Percentiles rank a stretch among this genome's conserved stretches.
phyloP scores from a whole-genome alignment of 2,888 invertebrate genomes.

The Cheilosia soror region DNA sequence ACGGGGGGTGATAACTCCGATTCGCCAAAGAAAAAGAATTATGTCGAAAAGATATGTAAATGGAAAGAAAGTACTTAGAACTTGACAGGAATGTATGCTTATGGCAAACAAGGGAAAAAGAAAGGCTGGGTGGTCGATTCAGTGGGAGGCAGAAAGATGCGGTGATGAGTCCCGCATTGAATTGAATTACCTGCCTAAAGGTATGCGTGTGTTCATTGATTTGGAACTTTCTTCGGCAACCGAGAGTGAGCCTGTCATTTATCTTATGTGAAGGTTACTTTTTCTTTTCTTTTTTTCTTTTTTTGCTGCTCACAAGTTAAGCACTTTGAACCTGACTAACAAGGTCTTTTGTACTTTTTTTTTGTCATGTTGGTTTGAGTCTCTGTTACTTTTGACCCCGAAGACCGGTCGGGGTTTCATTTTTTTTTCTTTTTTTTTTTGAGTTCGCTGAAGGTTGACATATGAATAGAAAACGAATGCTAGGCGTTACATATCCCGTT shows the following conservation, averaged over 20 bases:
- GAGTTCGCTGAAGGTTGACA: constrained; percentile 39
- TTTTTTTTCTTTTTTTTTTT: constrained; percentile 27
- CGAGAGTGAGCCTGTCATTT: constrained; percentile 25
- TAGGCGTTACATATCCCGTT: constrained; percentile 49
- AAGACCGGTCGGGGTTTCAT: constrained; percentile 7
- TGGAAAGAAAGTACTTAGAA: constrained; percentile 56
- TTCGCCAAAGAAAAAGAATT: constrained; percentile 27
- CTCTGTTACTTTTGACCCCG: constrained; percentile 64
- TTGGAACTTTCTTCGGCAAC: constrained; percentile 45
- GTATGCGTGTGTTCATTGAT: constrained; percentile 57
- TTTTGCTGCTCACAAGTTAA: constrained; percentile 52
- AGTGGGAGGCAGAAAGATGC: too few species aligned
- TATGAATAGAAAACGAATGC: constrained; percentile 54
- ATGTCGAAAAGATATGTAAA: constrained; percentile 18
- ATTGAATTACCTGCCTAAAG: constrained; percentile 72
- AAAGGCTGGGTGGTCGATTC: background rate
- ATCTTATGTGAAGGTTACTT: constrained; percentile 18
- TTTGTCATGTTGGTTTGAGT: constrained; percentile 22
- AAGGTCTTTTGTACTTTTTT: constrained; percentile 48
- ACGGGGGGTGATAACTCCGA: background rate
- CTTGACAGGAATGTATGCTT: constrained; percentile 16
- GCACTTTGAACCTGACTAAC: constrained; percentile 68
- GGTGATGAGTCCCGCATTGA: constrained; percentile 57
- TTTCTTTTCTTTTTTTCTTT: background rate
- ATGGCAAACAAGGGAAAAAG: background rate